Evolutionary conservation across 2,888 invertebrate genomes (phyloP), one percentile per base, ranked within the genome.

Genomic region (Spicauda simplicius): DNA sequence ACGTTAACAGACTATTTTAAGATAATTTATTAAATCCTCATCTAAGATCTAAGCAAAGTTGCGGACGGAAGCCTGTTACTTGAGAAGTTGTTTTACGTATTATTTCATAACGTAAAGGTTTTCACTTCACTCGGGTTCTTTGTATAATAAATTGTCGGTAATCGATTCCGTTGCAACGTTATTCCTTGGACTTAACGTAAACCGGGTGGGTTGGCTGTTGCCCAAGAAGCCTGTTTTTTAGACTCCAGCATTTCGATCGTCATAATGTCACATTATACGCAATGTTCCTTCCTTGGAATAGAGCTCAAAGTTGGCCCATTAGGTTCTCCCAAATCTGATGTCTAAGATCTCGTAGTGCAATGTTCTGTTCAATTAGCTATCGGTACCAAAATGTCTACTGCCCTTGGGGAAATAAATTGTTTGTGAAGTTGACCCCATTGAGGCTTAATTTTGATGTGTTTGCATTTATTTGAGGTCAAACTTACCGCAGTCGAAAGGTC

Each of bases 181-280:
- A 62, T 30, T 54, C 54, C 45, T 53, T 20, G 30, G 16, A 54
- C 61, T 62, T 5, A 45, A 62, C 25, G 19, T 57, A 20, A 45
- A 45, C 45, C 48, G 60, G 60, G 45, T 45, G 18, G 45, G 37
- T 63, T 63, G 63, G 63, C 63, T 25, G 25, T 18, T 16, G 48
- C 45, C 63, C 63, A 63, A 63, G 55, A 55, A 54, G 41, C 19
- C 62, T 62, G 54, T 20, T 54, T 48, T 57, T 54, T 54, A 45
- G 55, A 55, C 55, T 63, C 55, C 53, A 62, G 63, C n/a, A 48
- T 63, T 63, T 55, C 55, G 20, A 55, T 45, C 45, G 45, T 55
- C 45, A 63, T 55, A 55, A 55, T 48, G 62, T 54, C 48, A 50
- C 30, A 50, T 18, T 50, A 33, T 64, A 50, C 50, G 56, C 56